Percentiles rank a stretch among this genome's conserved stretches.
Evolutionary conservation across 2,113 vertebrate genomes (phyloP).

Genomic region (Menidia beryllina): DNA sequence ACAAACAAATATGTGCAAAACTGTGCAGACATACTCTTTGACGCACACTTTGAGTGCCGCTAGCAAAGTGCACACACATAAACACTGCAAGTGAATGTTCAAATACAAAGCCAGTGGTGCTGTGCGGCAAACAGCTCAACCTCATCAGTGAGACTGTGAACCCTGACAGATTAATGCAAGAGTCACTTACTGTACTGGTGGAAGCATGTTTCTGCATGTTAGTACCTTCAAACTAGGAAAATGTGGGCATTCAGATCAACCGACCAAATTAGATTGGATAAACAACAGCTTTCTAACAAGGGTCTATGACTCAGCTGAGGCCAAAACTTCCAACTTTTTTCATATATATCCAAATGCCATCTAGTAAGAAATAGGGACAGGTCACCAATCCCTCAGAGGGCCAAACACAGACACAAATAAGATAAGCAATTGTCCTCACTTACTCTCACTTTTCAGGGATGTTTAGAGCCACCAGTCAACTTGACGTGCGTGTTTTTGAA

Average conservation of each 20-base stretch:
- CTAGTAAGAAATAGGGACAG: too few relatives aligned
- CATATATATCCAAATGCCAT: too few relatives aligned
- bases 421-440: too few relatives aligned
- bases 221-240: conserved; percentile 12
- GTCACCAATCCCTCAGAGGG: too few relatives aligned
- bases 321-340: not conserved
- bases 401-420: too few relatives aligned
- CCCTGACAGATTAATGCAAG: conserved; percentile 47
- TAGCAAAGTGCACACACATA: conserved; percentile 29
- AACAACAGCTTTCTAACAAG: conserved; percentile 18
- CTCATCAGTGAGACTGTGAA: conserved; percentile 31
- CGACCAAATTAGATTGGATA: conserved; percentile 37
- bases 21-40: conserved; percentile 12
- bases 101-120: not conserved
- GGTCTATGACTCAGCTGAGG: not conserved
- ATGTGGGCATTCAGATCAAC: conserved; percentile 32
- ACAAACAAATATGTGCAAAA: conserved; percentile 49
- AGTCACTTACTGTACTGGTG: conserved; percentile 26
- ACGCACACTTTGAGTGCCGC: conserved; percentile 18
- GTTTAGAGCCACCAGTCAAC: too few relatives aligned
- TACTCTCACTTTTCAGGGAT: too few relatives aligned
- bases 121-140: conserved; percentile 9
- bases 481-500: too few relatives aligned
- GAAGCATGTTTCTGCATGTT: conserved; percentile 37
- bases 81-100: not conserved